A percentile compares a stretch with the other conserved stretches of the same genome.
Evolutionary conservation across 2,888 invertebrate genomes (phyloP).

Genomic region (Merodon equestris): DNA sequence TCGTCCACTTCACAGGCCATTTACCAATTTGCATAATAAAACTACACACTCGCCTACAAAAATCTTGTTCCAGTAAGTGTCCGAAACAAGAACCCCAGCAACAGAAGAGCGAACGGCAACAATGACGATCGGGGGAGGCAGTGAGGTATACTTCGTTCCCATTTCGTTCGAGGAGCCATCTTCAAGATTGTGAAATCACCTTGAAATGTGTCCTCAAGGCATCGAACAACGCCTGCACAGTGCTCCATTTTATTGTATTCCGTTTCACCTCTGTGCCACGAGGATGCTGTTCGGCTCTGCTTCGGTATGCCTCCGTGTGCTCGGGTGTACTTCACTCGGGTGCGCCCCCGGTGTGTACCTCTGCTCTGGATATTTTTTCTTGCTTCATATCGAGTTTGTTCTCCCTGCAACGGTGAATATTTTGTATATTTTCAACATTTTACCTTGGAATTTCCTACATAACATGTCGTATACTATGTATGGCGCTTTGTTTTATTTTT

Average conservation of each 20-base stretch:
- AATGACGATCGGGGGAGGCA: slow-evolving; percentile 28
- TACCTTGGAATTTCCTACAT: slow-evolving; percentile 49
- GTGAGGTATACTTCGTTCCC: slow-evolving; percentile 30
- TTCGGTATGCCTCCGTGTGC: too few species aligned
- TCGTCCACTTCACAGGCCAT: slow-evolving; percentile 69
- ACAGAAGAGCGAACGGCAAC: slow-evolving; percentile 15
- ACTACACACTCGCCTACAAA: slow-evolving; percentile 61
- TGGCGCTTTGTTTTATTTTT: slow-evolving; percentile 23
- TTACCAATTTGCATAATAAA: slow-evolving; percentile 69
- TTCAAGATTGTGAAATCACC: slow-evolving; percentile 66
- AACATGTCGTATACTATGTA: slow-evolving; percentile 1
- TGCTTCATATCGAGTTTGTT: slow-evolving; percentile 17
- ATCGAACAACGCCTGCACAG: slow-evolving; percentile 54
- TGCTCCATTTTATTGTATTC: background rate
- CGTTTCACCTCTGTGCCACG: background rate
- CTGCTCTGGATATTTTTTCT: too few species aligned
- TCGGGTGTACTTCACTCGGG: background rate
- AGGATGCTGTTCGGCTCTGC: too few species aligned
- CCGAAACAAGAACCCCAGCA: slow-evolving; percentile 37
- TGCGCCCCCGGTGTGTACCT: slow-evolving; percentile 14
- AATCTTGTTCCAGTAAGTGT: slow-evolving; percentile 44
- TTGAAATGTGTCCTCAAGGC: slow-evolving; percentile 66
- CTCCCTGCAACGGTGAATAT: slow-evolving; percentile 41
- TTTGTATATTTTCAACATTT: slow-evolving; percentile 55
- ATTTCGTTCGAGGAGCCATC: slow-evolving; percentile 19